Base-by-base conservation (phyloP, 2,888 invertebrate species). In the Brachyptera putata region DNA sequence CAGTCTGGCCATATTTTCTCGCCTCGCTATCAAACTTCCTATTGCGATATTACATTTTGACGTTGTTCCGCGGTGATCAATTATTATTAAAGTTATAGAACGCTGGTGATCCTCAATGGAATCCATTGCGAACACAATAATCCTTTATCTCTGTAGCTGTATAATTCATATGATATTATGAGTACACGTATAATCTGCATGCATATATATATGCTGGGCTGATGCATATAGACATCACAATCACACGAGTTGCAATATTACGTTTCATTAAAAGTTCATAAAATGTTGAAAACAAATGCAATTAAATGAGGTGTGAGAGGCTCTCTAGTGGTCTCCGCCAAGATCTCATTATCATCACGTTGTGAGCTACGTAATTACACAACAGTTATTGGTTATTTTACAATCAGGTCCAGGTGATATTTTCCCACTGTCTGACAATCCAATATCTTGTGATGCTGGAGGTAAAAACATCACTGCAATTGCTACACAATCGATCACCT, bases 1-100 rank as follows among this genome's bases (percentile, higher is more conserved):
- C 26, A 22, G 49, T 16, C 7, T 16, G 30, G 49, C 49, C 25
- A 50, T 50, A 50, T 50, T 50, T 50, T 50, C 26, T 30, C 34
- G 53, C 18, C n/a, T 21, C 18, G 9, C 18, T 30, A 34, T 11
- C 49, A n/a, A 26, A n/a, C 26, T n/a, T 30, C 11, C 43, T 11
- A 18, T n/a, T 36, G 34, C 53, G 36, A 53, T 53, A 53, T 53
- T 53, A 14, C 53, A 53, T 53, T 53, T 53, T 53, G 53, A 53
- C 53, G 53, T 53, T 11, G 53, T 16, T 26, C 14, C 50, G 16
- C 13, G 53, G 53, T 53, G 53, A 53, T 53, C 53, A 53, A 53
- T 53, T 53, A 53, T 53, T 53, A 53, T 53, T 53, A 53, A 53
- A 53, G 53, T 53, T 53, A 24, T 30, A 53, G 16, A 18, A 53